A percentile compares a stretch with the other conserved stretches of the same genome.
Conservation (phyloP, 2,797 vertebrate genomes). For the Remorina albescens region DNA sequence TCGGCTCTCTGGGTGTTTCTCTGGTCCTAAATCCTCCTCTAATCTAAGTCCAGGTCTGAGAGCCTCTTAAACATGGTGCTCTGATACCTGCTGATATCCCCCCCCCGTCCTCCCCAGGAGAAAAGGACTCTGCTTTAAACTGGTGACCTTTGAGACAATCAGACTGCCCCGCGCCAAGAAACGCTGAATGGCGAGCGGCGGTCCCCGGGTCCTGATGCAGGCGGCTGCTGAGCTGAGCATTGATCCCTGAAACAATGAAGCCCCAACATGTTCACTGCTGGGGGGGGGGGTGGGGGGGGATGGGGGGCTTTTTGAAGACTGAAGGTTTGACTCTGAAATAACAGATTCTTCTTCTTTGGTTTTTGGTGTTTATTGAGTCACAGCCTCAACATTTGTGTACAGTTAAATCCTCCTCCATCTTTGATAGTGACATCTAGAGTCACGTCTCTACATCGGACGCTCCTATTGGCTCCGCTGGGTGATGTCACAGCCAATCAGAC, state of each 20-base stretch:
- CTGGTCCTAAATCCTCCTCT: background rate
- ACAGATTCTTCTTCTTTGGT: background rate
- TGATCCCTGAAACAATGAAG: conserved; percentile 80
- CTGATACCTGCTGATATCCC: conserved; percentile 24
- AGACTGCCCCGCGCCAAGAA: conserved; percentile 58
- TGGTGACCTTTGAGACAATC: conserved; percentile 81
- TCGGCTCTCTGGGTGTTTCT: background rate
- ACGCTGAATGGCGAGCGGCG: conserved; percentile 50
- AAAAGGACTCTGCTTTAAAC: conserved; percentile 49
- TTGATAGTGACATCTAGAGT: too few species aligned
- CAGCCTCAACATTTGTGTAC: too few species aligned
- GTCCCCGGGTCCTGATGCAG: conserved; percentile 52
- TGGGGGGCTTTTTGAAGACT: too few species aligned
- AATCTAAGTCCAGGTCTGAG: conserved; percentile 15
- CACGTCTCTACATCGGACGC: too few species aligned
- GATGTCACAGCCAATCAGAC: too few species aligned
- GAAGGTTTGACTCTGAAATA: too few species aligned
- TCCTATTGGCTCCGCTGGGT: too few species aligned
- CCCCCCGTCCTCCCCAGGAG: too few species aligned
- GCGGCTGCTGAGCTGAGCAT: conserved; percentile 61
- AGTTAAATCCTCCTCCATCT: too few species aligned
- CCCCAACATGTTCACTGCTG: conserved; percentile 46
- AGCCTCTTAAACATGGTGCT: conserved; percentile 7
- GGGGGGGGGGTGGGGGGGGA: too few species aligned
- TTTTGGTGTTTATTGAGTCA: background rate